Conservation (phyloP, 2,888 invertebrate genomes). For the Cataglyphis livida region DNA sequence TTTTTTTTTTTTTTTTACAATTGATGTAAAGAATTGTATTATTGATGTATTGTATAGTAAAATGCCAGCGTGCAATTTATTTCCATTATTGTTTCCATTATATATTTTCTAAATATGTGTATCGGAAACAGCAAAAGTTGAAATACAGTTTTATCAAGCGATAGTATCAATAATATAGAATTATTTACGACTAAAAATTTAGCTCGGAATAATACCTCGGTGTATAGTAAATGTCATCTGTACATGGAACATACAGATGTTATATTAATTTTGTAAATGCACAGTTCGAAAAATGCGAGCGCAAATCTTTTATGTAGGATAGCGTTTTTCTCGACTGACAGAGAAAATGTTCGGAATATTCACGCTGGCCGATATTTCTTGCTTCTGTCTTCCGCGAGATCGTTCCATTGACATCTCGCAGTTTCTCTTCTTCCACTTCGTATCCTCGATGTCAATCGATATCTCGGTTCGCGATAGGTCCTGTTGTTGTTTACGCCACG, state of each 20-base stretch:
- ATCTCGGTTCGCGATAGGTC: not conserved
- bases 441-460: constrained; percentile 24
- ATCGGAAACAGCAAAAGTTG: not conserved
- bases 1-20: not conserved
- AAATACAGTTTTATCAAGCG: not conserved
- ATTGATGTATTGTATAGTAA: not conserved
- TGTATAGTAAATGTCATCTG: not conserved
- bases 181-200: not conserved
- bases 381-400: not conserved
- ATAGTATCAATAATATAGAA: not conserved
- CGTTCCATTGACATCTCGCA: constrained; percentile 8
- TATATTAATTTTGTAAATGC: not conserved
- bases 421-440: not conserved
- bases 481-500: constrained; percentile 52
- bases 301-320: not conserved
- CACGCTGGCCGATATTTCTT: constrained; percentile 4
- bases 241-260: not conserved
- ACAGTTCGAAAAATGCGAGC: not conserved
- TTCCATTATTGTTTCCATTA: not conserved
- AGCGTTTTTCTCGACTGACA: not conserved
- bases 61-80: not conserved
- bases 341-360: constrained; percentile 1
- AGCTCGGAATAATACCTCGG: not conserved
- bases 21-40: not conserved
- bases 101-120: not conserved